Base-by-base conservation (phyloP, 2,113 vertebrate species). In the Anolis sagrei region DNA sequence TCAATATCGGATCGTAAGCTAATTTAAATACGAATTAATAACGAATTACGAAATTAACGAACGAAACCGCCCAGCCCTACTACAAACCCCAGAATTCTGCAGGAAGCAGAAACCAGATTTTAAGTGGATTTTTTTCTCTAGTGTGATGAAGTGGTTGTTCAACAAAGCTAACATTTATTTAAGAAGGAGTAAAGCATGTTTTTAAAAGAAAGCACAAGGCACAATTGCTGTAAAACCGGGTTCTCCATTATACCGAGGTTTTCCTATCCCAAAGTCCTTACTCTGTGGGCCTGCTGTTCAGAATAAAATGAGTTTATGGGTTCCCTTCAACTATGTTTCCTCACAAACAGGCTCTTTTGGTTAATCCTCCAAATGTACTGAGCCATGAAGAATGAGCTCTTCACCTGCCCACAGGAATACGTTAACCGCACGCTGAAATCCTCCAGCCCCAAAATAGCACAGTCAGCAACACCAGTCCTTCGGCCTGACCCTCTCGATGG, bases 391-490 rank as follows among this genome's bases (percentile, higher is more conserved):
- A 89, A 86, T 64, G 86, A n/a, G 34, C 68, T 90, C 32, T 79
- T 13, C 51, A 84, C 88, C 69, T 36, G 80, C 79, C 68, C 87
- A 70, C 76, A 16, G 78, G 87, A 1, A 1, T 88, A 51, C 85
- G 76, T 29, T 86, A 0, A 0, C 1, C 73, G 49, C 51, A 76
- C 27, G 66, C 44, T 68, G 32, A 49, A 7, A 51, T 58, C 14
- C 34, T 58, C 27, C 34, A 29, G 36, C 9, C 58, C 18, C 16
- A 16, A 79, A 34, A 79, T 7, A 51, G 32, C 7, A 61, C n/a
- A 34, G 14, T 73, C 27, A 89, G 76, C 89, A 91, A 91, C 87
- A 62, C 76, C 16, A 80, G 58, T 66, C 58, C 8, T 19, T 80
- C 39, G 32, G 13, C 48, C 4, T 51, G 21, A 54, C 19, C 68